Conservation (phyloP, 2,888 invertebrate species). For the Athalia cordata region DNA sequence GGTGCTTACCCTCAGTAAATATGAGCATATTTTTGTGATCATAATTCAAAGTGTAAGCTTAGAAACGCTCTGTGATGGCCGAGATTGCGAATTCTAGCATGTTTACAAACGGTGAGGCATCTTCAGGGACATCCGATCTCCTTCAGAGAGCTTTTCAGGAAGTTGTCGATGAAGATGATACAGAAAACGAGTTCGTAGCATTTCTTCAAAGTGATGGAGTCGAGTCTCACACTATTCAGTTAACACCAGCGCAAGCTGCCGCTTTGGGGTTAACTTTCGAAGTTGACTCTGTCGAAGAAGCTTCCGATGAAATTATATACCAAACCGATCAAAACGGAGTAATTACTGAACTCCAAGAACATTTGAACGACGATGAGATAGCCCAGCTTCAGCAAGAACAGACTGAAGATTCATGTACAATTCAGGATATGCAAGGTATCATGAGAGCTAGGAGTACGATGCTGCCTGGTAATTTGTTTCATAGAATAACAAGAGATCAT, state of each 20-base stretch:
- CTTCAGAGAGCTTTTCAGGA: conserved; percentile 68
- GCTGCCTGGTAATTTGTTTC: background rate
- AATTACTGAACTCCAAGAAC: conserved; percentile 45
- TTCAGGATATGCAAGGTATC: conserved; percentile 19
- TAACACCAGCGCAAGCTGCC: conserved; percentile 69
- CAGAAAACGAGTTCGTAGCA: conserved; percentile 66
- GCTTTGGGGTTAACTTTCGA: conserved; percentile 70
- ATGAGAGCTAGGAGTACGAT: background rate
- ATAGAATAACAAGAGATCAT: background rate
- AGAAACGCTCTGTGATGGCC: conserved; percentile 50
- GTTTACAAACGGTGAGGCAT: conserved; percentile 64
- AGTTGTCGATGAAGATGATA: conserved; percentile 65
- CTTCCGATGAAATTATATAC: conserved; percentile 54
- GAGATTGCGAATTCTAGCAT: conserved; percentile 61
- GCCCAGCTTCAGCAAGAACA: conserved; percentile 21
- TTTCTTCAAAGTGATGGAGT: conserved; percentile 65
- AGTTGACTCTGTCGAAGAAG: conserved; percentile 59
- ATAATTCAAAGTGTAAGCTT: conserved; percentile 7
- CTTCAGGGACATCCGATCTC: conserved; percentile 63
- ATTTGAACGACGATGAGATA: conserved; percentile 20
- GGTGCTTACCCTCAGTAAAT: background rate
- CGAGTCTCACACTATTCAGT: conserved; percentile 67
- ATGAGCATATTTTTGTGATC: conserved; percentile 12
- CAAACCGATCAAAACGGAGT: conserved; percentile 55
- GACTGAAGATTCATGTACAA: conserved; percentile 22